Percentiles rank a stretch among this genome's conserved stretches.
Conservation (phyloP, 2,888 invertebrate species). For the Stenchaetothrips biformis region DNA sequence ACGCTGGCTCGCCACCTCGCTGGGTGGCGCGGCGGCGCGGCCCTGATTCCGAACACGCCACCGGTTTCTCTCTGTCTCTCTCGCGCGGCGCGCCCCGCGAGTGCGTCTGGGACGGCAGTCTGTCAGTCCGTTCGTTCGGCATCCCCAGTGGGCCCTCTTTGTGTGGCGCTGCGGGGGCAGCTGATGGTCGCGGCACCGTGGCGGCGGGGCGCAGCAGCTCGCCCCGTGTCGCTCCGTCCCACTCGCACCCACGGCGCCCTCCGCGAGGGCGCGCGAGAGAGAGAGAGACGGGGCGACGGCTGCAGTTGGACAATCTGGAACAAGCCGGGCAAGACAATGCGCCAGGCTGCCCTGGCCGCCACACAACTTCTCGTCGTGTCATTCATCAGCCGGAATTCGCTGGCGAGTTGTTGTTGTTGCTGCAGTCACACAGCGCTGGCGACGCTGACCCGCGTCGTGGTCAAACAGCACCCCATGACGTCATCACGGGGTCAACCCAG, state of each 20-base stretch:
- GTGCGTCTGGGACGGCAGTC: neutral
- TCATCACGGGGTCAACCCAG: too few species aligned
- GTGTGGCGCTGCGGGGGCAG: neutral
- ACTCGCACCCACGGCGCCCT: too few species aligned
- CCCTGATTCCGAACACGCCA: neutral
- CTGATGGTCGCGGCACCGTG: neutral
- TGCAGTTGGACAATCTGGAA: constrained; percentile 1
- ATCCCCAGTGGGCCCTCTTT: too few species aligned
- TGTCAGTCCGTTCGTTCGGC: too few species aligned
- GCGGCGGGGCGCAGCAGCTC: neutral
- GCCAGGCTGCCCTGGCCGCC: neutral
- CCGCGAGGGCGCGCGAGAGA: neutral
- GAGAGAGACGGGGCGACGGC: neutral
- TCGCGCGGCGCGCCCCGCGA: neutral
- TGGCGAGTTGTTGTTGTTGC: too few species aligned
- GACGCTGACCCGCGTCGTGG: too few species aligned
- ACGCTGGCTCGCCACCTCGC: neutral
- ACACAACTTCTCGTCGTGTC: neutral
- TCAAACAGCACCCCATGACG: too few species aligned
- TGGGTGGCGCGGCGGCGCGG: constrained; percentile 16
- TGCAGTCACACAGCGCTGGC: too few species aligned
- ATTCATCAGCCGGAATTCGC: neutral
- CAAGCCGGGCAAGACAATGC: neutral
- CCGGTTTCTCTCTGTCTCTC: neutral
- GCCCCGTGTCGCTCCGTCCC: neutral